Evolutionary conservation across 2,888 invertebrate species (phyloP).

Genomic region (Cryptus viduatorius): DNA sequence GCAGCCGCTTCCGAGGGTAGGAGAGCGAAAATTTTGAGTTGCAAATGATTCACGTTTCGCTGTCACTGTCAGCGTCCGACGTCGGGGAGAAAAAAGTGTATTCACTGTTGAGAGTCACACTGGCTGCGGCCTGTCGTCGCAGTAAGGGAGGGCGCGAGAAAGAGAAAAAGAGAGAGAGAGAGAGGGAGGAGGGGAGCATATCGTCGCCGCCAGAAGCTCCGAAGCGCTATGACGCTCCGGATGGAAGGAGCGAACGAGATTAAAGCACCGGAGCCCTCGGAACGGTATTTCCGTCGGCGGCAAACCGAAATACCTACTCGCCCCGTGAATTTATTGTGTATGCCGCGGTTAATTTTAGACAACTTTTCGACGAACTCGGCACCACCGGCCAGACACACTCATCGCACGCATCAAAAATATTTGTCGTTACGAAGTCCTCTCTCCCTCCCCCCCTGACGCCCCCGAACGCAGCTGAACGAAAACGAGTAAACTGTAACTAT

Average conservation of each 20-base stretch:
- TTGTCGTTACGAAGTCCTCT: slow-evolving; percentile 27
- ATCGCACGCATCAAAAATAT: slow-evolving; percentile 52
- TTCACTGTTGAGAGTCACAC: slow-evolving; percentile 22
- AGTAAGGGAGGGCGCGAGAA: not conserved
- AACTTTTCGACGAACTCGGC: slow-evolving; percentile 59
- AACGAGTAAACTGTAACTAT: not conserved
- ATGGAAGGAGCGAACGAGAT: slow-evolving; percentile 5
- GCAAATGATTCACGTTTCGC: slow-evolving; percentile 26
- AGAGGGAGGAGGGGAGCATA: not conserved
- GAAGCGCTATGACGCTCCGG: slow-evolving; percentile 12
- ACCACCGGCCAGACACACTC: slow-evolving; percentile 48
- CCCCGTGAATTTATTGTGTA: slow-evolving; percentile 68
- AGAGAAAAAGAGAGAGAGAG: slow-evolving; percentile 15
- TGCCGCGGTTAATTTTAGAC: slow-evolving; percentile 68
- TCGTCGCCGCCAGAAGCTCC: not conserved
- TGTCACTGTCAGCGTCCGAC: slow-evolving; percentile 57
- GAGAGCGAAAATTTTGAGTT: slow-evolving; percentile 19
- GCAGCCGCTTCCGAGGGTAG: not conserved
- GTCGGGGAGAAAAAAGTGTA: slow-evolving; percentile 39
- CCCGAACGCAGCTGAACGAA: slow-evolving; percentile 28
- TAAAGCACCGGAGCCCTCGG: slow-evolving; percentile 20
- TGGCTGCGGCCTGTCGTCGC: not conserved
- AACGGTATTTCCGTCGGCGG: slow-evolving; percentile 68
- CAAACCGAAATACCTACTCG: slow-evolving; percentile 69
- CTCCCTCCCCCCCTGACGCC: not conserved